Base-by-base conservation (phyloP, 2,113 vertebrate species). In the Chaenogobius annularis region DNA sequence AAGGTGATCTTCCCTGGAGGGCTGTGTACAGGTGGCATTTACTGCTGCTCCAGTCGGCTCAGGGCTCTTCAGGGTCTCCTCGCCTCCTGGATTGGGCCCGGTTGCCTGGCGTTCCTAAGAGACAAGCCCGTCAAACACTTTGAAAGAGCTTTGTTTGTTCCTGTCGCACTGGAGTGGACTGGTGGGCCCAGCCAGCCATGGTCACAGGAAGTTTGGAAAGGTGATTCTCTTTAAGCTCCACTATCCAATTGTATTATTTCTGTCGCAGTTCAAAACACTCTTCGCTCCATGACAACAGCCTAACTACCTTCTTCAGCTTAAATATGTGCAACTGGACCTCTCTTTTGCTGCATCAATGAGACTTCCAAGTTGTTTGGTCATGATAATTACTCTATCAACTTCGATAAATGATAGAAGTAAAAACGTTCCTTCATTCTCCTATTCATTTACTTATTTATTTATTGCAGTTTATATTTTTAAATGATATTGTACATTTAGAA, bases 141-240 rank as follows among this genome's bases (percentile, higher is more conserved):
- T 50, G 14, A 73, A 78, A 85, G 69, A 22, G 40, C 66, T 73
- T 77, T 77, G 35, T 82, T 87, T 83, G 74, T 82, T 69, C 79
- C 70, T 56, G 66, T 65, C 67, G 66, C 66, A 63, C 35, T 37
- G 3, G 44, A 56, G 11, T 40, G 68, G 67, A 77, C 54, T 70
- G 35, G 17, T 56, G 31, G 17, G 10, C n/a, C 72, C 14, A 31
- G 31, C 68, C 9, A 40, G 1, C 61, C 61, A 63, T 63, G 61
- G 43, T 43, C 43, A 75, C 20, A 52, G n/a, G 55, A 62, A 50
- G 35, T 26, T 58, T 15, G 15, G 26, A 20, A 48, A 72, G 70
- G 72, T 62, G 68, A 82, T 67, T 69, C 70, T 70, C 46, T 61
- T 52, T 52, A 55, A 43, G 74, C 46, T 66, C 14, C 58, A 35